Evolutionary conservation across 2,888 invertebrate genomes (phyloP).

Genomic region (Drosophila fungiperda): DNA sequence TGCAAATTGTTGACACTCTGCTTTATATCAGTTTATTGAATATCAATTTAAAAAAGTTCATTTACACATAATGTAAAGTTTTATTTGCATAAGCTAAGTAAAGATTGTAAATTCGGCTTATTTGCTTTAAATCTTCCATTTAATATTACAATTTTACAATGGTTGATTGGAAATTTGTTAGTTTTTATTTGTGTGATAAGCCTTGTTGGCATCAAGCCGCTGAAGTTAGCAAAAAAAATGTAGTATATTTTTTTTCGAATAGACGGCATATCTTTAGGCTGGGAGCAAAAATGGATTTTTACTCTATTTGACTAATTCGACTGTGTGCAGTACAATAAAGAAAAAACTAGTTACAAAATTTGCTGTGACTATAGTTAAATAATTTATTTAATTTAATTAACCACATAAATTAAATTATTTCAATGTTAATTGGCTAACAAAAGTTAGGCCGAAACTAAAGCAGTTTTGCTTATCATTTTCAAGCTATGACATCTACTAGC

Average conservation of each 20-base stretch:
- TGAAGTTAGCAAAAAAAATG: background rate
- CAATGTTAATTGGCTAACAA: background rate
- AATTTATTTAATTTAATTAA: background rate
- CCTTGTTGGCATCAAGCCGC: background rate
- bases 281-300: background rate
- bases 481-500: background rate
- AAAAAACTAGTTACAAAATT: background rate
- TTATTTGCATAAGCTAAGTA: background rate
- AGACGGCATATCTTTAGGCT: slow-evolving; percentile 4
- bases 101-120: background rate
- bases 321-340: background rate
- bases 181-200: background rate
- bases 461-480: background rate
- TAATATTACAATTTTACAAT: background rate
- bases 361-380: background rate
- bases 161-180: background rate
- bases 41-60: background rate
- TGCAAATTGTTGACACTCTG: background rate
- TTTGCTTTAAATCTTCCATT: background rate
- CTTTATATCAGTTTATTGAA: background rate
- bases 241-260: background rate
- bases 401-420: background rate
- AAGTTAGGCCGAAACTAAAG: background rate
- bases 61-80: background rate
- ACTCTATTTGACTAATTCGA: background rate